A percentile compares a stretch with the other conserved stretches of the same genome.
phyloP scores from a whole-genome alignment of 2,113 vertebrate genomes.

The Phrynocephalus versicolor region DNA sequence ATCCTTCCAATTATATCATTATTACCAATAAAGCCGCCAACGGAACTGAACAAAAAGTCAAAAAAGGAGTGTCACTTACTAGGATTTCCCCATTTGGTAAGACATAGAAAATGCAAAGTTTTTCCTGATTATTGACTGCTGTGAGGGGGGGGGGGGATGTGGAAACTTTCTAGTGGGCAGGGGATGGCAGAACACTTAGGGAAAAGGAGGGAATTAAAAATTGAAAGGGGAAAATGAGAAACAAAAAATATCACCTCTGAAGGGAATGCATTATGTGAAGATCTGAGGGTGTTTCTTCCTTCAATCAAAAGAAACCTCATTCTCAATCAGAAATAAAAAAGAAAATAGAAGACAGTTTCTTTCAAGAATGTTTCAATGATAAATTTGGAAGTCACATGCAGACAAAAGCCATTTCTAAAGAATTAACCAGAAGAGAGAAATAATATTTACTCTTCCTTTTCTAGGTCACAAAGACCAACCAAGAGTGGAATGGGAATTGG shows the following conservation, averaged over 20 bases:
- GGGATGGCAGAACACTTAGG: slow-evolving; percentile 6
- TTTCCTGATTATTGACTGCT: too few relatives aligned
- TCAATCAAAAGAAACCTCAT: slow-evolving; percentile 12
- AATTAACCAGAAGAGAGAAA: not conserved
- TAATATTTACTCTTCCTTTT: not conserved
- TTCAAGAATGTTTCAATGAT: not conserved
- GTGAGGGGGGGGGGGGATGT: too few relatives aligned
- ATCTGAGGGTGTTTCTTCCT: not conserved
- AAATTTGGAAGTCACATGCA: not conserved
- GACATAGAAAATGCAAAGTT: not conserved
- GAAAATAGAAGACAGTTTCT: not conserved
- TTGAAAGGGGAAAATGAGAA: not conserved
- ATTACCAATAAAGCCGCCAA: not conserved
- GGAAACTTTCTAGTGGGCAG: not conserved
- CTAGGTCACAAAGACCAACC: slow-evolving; percentile 22
- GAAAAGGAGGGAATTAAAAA: not conserved
- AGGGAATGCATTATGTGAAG: not conserved
- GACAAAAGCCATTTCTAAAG: not conserved
- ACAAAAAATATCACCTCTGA: not conserved
- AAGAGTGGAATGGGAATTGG: not conserved
- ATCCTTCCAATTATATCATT: not conserved
- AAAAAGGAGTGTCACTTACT: not conserved
- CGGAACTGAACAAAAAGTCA: not conserved
- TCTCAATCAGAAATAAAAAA: not conserved
- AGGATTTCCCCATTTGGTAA: not conserved